These are phyloP conservation scores for Drosophila teissieri DNA, from an alignment of 1,140 invertebrate genomes.

Conservation along the genomic window DNA sequence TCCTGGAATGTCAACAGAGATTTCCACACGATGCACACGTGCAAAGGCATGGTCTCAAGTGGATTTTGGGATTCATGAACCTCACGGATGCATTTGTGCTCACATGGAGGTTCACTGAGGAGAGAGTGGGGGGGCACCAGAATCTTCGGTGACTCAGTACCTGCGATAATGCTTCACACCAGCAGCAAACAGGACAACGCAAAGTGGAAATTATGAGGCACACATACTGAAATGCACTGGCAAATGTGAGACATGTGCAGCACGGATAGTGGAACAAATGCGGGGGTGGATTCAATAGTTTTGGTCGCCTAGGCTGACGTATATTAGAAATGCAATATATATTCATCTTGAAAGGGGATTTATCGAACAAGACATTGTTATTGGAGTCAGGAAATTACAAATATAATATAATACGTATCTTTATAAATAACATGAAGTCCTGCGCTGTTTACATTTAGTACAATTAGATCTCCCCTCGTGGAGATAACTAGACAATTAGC, in stretches of 20 bases:
- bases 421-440: background rate
- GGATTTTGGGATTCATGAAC: conserved; percentile 19
- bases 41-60: conserved; percentile 65
- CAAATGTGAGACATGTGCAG: background rate
- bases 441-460: background rate
- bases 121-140: conserved; percentile 3
- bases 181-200: conserved; percentile 73
- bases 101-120: conserved; percentile 20
- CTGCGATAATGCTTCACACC: conserved; percentile 58
- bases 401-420: too few relatives aligned
- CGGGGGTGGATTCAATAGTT: conserved; percentile 6
- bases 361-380: too few relatives aligned
- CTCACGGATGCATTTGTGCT: conserved; percentile 6
- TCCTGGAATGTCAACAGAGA: conserved; percentile 82
- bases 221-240: background rate
- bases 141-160: conserved; percentile 42
- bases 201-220: conserved; percentile 46
- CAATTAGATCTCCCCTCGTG: conserved; percentile 18
- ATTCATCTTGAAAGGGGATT: too few relatives aligned
- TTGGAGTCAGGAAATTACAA: too few relatives aligned
- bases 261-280: conserved; percentile 13
- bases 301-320: background rate
- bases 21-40: conserved; percentile 81
- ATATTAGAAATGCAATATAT: too few relatives aligned
- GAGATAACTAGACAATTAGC: conserved; percentile 58